Conservation (phyloP, 2,797 vertebrate genomes). For the Enteromius argenteus region DNA sequence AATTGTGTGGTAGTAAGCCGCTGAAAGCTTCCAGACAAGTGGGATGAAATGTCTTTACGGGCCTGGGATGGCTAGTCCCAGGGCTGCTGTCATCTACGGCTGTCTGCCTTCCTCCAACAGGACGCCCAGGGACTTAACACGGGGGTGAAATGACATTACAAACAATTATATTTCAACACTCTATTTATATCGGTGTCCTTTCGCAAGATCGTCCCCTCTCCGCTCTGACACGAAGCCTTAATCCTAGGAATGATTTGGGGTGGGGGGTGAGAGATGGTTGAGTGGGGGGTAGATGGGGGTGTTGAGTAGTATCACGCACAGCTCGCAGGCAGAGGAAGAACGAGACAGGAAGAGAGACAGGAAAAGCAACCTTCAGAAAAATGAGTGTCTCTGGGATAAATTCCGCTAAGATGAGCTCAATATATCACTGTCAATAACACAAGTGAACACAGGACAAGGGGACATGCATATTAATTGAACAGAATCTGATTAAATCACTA, state of each 20-base stretch:
- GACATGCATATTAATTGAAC: slow-evolving; percentile 99
- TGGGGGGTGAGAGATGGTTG: slow-evolving; percentile 68
- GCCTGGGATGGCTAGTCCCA: slow-evolving; percentile 79
- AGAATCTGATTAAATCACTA: slow-evolving; percentile 97
- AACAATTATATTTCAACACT: slow-evolving; percentile 90
- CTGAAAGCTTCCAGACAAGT: slow-evolving; percentile 55
- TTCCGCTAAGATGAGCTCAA: slow-evolving; percentile 91
- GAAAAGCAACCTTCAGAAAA: slow-evolving; percentile 90
- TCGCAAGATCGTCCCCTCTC: slow-evolving; percentile 83
- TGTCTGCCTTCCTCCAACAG: slow-evolving; percentile 88
- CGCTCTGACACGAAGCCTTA: slow-evolving; percentile 80
- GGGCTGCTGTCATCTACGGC: slow-evolving; percentile 89
- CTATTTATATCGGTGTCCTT: slow-evolving; percentile 88
- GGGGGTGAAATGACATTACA: slow-evolving; percentile 85
- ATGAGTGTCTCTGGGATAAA: slow-evolving; percentile 88
- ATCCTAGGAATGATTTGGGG: slow-evolving; percentile 79
- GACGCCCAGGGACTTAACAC: slow-evolving; percentile 82
- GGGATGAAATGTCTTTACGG: slow-evolving; percentile 64
- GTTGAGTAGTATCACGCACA: slow-evolving; percentile 41
- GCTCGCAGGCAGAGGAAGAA: slow-evolving; percentile 49
- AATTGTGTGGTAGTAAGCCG: slow-evolving; percentile 12
- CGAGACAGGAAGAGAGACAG: slow-evolving; percentile 56
- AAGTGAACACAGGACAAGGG: slow-evolving; percentile 84
- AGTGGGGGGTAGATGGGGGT: slow-evolving; percentile 41
- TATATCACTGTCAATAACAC: slow-evolving; percentile 96